These are phyloP conservation scores for Scaptomyza pallida DNA, from an alignment of 1,140 invertebrate species.

Conservation along the genomic window DNA sequence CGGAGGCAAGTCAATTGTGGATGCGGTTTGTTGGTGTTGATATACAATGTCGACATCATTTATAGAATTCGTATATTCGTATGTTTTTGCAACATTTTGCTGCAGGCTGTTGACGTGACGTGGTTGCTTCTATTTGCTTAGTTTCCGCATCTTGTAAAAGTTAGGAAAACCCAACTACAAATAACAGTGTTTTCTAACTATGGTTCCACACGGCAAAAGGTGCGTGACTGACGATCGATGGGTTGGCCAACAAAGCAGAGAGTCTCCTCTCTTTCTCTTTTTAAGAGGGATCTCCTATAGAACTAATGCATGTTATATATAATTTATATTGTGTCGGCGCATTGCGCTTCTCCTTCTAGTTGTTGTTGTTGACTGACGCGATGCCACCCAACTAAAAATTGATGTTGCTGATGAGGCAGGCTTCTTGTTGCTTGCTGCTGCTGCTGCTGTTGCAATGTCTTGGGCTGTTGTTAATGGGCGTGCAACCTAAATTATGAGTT, in stretches of 20 bases:
- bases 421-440: conserved; percentile 8
- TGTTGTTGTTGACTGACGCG: conserved; percentile 56
- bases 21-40: conserved; percentile 7
- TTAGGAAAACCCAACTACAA: no score
- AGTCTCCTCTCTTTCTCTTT: background rate
- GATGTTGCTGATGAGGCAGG: conserved; percentile 10
- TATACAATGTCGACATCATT: conserved; percentile 6
- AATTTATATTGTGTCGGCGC: conserved; percentile 82
- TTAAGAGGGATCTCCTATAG: background rate
- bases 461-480: conserved; percentile 76
- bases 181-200: background rate
- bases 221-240: conserved; percentile 41
- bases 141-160: no score
- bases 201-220: conserved; percentile 11
- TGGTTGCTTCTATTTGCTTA: background rate
- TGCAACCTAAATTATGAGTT: conserved; percentile 82
- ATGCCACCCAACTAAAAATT: conserved; percentile 64
- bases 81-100: conserved; percentile 12
- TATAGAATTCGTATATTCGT: background rate
- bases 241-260: background rate
- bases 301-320: conserved; percentile 59
- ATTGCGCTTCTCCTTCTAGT: conserved; percentile 15
- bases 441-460: conserved; percentile 8
- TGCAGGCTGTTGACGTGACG: background rate
- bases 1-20: conserved; percentile 11